A percentile compares a stretch with the other conserved stretches of the same genome.
Evolutionary conservation across 2,797 vertebrate genomes (phyloP).

Genomic region (Phoeniculus purpureus): DNA sequence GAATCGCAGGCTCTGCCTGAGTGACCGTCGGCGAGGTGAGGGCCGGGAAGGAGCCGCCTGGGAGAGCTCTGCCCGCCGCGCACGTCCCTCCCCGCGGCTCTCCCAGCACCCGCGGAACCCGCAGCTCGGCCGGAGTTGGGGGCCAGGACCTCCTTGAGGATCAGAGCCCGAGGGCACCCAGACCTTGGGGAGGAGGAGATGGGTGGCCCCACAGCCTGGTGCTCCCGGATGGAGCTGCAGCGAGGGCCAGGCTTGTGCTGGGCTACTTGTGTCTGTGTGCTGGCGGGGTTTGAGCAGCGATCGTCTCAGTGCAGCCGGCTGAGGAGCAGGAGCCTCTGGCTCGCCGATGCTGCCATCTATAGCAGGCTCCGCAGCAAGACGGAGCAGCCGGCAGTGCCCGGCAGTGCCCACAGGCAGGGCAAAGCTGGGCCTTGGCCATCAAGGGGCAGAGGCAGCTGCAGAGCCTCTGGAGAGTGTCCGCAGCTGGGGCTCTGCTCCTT

Average conservation of each 20-base stretch:
- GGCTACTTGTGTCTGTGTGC: not conserved
- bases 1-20: constrained; percentile 1
- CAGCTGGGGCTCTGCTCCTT: not conserved
- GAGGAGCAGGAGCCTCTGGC: not conserved
- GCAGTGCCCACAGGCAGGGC: fast-evolving
- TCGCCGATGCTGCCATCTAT: constrained; percentile 80
- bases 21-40: not conserved
- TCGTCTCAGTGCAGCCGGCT: not conserved
- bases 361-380: not conserved
- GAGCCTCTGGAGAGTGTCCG: not conserved
- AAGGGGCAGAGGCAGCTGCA: fast-evolving
- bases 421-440: not conserved
- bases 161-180: not conserved
- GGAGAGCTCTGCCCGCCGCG: fast-evolving
- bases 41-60: not conserved
- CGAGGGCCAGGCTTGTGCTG: not conserved
- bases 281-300: not conserved
- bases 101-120: not conserved
- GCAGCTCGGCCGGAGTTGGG: not conserved
- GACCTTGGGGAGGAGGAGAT: not conserved
- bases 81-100: not conserved
- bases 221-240: not conserved
- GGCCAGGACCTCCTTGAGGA: not conserved
- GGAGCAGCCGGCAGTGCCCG: fast-evolving
- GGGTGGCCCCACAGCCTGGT: not conserved